Conservation (phyloP, 2,888 invertebrate species). For the Beris chalybata region DNA sequence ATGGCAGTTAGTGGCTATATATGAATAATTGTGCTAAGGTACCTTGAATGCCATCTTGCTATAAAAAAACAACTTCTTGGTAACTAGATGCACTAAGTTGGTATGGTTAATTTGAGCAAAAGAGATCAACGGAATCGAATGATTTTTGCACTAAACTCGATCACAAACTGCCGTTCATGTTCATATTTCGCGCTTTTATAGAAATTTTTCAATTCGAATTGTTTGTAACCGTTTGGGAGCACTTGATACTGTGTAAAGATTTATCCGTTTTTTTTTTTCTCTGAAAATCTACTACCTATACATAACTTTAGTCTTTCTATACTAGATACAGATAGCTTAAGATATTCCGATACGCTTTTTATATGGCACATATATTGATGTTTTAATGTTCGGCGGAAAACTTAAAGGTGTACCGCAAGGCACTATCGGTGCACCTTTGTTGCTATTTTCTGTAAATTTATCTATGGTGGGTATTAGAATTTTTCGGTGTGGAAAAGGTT, state of each 20-base stretch:
- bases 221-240: slow-evolving; percentile 12
- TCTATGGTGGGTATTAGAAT: no score
- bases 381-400: slow-evolving; percentile 20
- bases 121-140: slow-evolving; percentile 3
- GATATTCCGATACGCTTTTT: not conserved
- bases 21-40: not conserved
- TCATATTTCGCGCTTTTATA: slow-evolving; percentile 27
- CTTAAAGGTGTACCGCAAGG: slow-evolving; percentile 1
- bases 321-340: not conserved
- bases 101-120: slow-evolving; percentile 4
- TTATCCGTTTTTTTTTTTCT: slow-evolving; percentile 4
- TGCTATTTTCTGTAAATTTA: no score
- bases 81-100: slow-evolving; percentile 5
- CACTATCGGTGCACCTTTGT: no score
- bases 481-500: no score
- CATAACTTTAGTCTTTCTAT: not conserved
- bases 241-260: slow-evolving; percentile 13
- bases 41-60: slow-evolving; percentile 18
- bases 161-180: slow-evolving; percentile 19
- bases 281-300: not conserved
- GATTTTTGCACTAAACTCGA: slow-evolving; percentile 19
- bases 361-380: slow-evolving; percentile 14
- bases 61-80: slow-evolving; percentile 5
- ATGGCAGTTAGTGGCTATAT: not conserved
- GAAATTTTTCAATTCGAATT: slow-evolving; percentile 23